Evolutionary conservation across 2,888 invertebrate species (phyloP), one percentile per base, ranked within the genome.

Genomic region (Amiota minor): DNA sequence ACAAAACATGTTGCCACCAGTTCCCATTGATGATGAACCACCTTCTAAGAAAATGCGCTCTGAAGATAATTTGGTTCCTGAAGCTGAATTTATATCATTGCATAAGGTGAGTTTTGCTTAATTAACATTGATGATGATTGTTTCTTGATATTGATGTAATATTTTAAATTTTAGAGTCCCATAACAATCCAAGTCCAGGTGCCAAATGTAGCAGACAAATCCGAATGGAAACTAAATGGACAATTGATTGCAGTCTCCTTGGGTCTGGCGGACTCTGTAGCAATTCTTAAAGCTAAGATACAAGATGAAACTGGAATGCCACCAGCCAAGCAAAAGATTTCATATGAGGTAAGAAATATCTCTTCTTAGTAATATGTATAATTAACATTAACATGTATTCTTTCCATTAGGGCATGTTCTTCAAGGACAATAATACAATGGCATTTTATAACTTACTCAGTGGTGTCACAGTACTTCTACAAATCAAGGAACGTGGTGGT

Each of bases 401-500:
- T 1, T 0, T 14, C 16, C 35, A 80, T 81, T 91, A 98, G 96
- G 98, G 98, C 50, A 93, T 99, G 91, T 99, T 99, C 92, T 96
- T 99, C 92, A 99, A 99, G 89, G 99, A 99, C 90, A 96, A 94
- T 70, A 97, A 98, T 88, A 93, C 95, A 0, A 91, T 98, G 90
- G 99, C 98, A 0, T 99, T 95, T 91, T 99, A 99, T 91, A 99
- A 99, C 90, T 93, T 99, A 77, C 92, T 94, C 11, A 95, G 95
- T 49, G 96, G 96, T 71, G 95, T 95, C 0, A 91, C 94, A 11
- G 93, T 99, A 55, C 95, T 96, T 80, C 92, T 99, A 76, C 96
- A 98, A 88, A 93, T 98, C 72, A 99, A 99, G 90, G 99, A 99
- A 90, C 93, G 99, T 90, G 99, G 99, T 88, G 99, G 99, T 18